These are phyloP conservation scores for Limnephilus lunatus DNA, from an alignment of 2,888 invertebrate genomes.

Conservation along the genomic window DNA sequence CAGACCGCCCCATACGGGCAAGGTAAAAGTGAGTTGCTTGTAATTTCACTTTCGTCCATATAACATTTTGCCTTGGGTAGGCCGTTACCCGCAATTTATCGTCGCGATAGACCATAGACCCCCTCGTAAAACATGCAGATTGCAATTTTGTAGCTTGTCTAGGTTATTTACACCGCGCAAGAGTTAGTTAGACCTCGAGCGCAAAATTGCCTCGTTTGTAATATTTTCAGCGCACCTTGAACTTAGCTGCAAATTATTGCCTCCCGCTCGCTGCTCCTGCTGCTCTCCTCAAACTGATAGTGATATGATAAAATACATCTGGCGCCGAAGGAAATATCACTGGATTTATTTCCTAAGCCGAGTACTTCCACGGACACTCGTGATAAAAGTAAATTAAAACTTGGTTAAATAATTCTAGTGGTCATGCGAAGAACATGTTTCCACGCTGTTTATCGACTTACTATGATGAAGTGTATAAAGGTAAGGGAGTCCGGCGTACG, in stretches of 20 bases:
- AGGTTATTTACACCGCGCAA: slow-evolving; percentile 18
- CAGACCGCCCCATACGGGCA: slow-evolving; percentile 2
- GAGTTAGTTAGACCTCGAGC: slow-evolving; percentile 9
- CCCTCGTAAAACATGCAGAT: slow-evolving; percentile 40
- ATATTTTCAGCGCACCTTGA: slow-evolving; percentile 26
- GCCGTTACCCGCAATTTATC: slow-evolving; percentile 40
- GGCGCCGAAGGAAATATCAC: not conserved
- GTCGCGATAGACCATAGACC: slow-evolving; percentile 28
- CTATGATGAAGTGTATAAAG: not conserved
- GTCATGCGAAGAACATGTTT: not conserved
- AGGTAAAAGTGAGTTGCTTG: slow-evolving; percentile 46
- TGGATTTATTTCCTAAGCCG: not conserved
- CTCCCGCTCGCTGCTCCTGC: not conserved
- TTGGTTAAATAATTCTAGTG: not conserved
- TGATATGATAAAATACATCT: not conserved
- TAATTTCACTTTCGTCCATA: slow-evolving; percentile 47
- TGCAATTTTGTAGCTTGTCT: slow-evolving; percentile 40
- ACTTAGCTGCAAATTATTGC: not conserved
- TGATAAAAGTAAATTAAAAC: not conserved
- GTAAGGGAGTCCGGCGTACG: not conserved
- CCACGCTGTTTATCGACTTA: not conserved
- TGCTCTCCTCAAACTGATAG: not conserved
- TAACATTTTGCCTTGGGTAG: slow-evolving; percentile 43
- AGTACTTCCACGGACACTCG: not conserved
- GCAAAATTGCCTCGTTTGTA: slow-evolving; percentile 16